Conservation (phyloP, 2,888 invertebrate genomes). For the Eristalinus aeneus region DNA sequence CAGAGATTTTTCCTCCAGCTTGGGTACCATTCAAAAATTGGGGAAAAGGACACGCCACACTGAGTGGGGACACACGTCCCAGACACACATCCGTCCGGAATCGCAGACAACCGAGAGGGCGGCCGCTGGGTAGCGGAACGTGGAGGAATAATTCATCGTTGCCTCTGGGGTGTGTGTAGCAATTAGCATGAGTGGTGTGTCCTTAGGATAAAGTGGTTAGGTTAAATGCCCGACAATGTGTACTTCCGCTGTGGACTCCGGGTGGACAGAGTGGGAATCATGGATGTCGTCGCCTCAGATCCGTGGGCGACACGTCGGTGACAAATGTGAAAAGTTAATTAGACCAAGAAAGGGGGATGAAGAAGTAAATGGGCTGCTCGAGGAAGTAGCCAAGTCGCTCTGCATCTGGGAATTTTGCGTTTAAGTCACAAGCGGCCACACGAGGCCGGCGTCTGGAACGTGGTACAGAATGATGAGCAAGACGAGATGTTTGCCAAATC, state of each 20-base stretch:
- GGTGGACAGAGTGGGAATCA: conserved; percentile 19
- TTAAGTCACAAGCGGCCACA: too few relatives aligned
- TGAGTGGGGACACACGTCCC: neutral
- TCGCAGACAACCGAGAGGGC: neutral
- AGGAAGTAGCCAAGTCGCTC: too few relatives aligned
- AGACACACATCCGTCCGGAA: neutral
- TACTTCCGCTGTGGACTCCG: conserved; percentile 55
- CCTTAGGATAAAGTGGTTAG: conserved; percentile 61
- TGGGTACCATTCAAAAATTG: conserved; percentile 1
- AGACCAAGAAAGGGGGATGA: neutral
- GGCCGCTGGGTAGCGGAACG: conserved; percentile 25
- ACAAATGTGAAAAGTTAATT: conserved; percentile 51
- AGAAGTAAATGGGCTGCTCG: neutral
- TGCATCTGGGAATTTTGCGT: neutral
- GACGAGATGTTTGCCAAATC: too few relatives aligned
- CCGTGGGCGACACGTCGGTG: conserved; percentile 21
- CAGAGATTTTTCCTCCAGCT: conserved; percentile 37
- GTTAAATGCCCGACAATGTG: conserved; percentile 53
- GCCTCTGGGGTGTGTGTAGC: conserved; percentile 45
- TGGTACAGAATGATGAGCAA: too few relatives aligned
- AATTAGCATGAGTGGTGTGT: conserved; percentile 66
- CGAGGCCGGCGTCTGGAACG: too few relatives aligned
- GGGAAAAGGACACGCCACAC: neutral
- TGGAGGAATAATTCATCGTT: conserved; percentile 44
- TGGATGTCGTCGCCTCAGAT: neutral